Percentiles rank a stretch among this genome's conserved stretches.
Conservation (phyloP, 2,888 invertebrate species). For the Sycophila texana region DNA sequence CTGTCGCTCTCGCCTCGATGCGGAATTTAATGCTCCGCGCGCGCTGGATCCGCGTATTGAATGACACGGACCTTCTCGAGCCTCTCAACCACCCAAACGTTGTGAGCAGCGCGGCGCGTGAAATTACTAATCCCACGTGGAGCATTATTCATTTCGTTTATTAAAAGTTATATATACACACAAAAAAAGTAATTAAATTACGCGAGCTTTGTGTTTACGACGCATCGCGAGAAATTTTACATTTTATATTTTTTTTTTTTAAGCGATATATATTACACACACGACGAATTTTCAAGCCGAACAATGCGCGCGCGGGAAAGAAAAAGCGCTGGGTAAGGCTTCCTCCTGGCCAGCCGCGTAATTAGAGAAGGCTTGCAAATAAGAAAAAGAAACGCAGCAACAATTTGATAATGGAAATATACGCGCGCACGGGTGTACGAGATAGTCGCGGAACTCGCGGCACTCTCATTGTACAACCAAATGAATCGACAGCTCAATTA, state of each 20-base stretch:
- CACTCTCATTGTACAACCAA: conserved; percentile 44
- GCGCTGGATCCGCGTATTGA: neutral
- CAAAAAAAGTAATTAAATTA: neutral
- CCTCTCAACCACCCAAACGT: too few relatives aligned
- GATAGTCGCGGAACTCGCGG: conserved; percentile 3
- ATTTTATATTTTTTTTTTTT: too few relatives aligned
- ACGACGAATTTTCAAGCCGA: too few relatives aligned
- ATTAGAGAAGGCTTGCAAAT: conserved; percentile 18
- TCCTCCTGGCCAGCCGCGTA: neutral
- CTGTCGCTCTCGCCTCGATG: conserved; percentile 3
- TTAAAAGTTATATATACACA: neutral
- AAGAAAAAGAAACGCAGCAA: neutral
- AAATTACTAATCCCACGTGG: too few relatives aligned
- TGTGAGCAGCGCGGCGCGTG: too few relatives aligned
- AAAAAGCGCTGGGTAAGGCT: neutral
- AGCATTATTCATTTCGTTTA: too few relatives aligned
- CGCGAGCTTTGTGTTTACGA: neutral
- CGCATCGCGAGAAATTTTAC: neutral
- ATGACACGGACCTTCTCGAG: neutral
- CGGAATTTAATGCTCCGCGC: neutral
- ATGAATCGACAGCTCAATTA: conserved; percentile 55
- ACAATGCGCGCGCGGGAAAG: neutral
- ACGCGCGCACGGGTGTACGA: neutral
- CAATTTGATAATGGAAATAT: conserved; percentile 10
- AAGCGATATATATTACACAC: too few relatives aligned